Percentiles rank a stretch among this genome's conserved stretches.
These are phyloP conservation scores for Drosophila robusta DNA, from an alignment of 2,888 invertebrate genomes.

Conservation along the genomic window DNA sequence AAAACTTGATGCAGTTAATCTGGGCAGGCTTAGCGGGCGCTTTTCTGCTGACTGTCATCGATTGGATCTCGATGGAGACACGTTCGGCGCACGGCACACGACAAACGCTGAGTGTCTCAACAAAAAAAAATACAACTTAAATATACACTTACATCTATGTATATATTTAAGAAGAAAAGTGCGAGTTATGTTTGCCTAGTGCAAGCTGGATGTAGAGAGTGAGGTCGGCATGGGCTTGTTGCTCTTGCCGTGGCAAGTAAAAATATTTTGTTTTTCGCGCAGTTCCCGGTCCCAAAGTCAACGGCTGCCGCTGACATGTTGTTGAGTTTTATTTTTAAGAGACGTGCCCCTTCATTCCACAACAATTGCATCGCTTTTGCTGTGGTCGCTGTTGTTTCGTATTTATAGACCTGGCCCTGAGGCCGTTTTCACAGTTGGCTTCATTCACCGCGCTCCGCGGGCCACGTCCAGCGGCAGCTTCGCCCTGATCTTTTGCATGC, in stretches of 20 bases:
- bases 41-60: conserved; percentile 34
- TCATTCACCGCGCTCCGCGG: conserved; percentile 41
- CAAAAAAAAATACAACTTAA: conserved; percentile 8
- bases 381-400: conserved; percentile 6
- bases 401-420: conserved; percentile 56
- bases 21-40: conserved; percentile 42
- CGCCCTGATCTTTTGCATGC: conserved; percentile 56
- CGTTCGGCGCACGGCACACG: conserved; percentile 23
- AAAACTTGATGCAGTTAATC: conserved; percentile 54
- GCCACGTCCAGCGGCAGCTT: conserved; percentile 24
- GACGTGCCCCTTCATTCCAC: conserved; percentile 40
- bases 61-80: conserved; percentile 30
- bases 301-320: conserved; percentile 39
- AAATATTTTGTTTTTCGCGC: conserved; percentile 50
- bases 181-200: conserved; percentile 8
- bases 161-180: conserved; percentile 3
- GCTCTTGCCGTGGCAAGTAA: conserved; percentile 37
- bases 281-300: conserved; percentile 23
- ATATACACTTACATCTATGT: neutral
- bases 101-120: neutral
- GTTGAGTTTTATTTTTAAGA: conserved; percentile 44
- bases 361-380: conserved; percentile 46
- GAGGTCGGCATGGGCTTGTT: neutral
- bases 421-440: conserved; percentile 64
- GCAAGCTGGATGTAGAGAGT: neutral